Conservation (phyloP, 2,113 vertebrate genomes). For the Danio rerio region GRCz12tu NC_133198.1:46629501-46630000, state of each 20-base stretch:
- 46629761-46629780: too few species aligned
- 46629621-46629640: background rate
- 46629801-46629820: too few species aligned
- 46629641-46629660: background rate
- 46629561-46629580: background rate
- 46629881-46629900: too few species aligned
- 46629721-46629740: background rate
- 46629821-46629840: too few species aligned
- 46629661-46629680: background rate
- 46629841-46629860: too few species aligned
- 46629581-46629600: background rate
- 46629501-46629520: constrained; percentile 9
- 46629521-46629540: background rate
- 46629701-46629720: background rate
- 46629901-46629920: too few species aligned
- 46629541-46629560: background rate
- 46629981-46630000: too few species aligned
- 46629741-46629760: background rate
- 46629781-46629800: too few species aligned
- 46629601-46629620: background rate
- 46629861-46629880: too few species aligned
- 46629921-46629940: too few species aligned
- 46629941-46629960: too few species aligned
- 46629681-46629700: background rate
- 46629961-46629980: too few species aligned